These are phyloP conservation scores for Hyperoodon ampullatus DNA, from an alignment of 2,113 vertebrate genomes.

Conservation along the genomic window DNA sequence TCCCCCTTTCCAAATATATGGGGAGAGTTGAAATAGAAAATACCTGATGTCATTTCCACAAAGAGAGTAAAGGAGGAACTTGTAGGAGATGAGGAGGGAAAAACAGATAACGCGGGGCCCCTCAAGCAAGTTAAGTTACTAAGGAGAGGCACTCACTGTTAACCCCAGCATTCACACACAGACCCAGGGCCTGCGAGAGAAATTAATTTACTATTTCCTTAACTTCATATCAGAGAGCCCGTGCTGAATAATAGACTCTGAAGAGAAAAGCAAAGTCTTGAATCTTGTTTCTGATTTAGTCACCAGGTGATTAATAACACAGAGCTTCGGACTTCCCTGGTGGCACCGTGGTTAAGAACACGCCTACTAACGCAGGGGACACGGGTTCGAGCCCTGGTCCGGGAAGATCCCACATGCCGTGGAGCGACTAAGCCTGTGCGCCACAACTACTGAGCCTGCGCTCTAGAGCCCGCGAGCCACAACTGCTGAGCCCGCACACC, in stretches of 20 bases:
- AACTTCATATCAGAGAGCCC: background rate
- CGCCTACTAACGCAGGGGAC: too few relatives aligned
- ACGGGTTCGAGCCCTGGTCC: too few relatives aligned
- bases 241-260: background rate
- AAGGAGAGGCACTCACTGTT: too few relatives aligned
- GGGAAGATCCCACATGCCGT: too few relatives aligned
- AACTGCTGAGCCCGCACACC: too few relatives aligned
- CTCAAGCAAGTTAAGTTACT: background rate
- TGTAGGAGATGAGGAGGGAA: rapidly evolving
- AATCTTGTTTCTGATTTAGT: background rate
- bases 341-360: too few relatives aligned
- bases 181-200: too few relatives aligned
- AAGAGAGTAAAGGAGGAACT: background rate
- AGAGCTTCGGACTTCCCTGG: background rate
- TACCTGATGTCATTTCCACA: rapidly evolving
- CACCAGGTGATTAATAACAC: background rate
- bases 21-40: background rate
- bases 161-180: too few relatives aligned
- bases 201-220: background rate
- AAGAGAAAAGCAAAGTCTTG: background rate
- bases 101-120: rapidly evolving
- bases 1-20: background rate
- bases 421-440: too few relatives aligned
- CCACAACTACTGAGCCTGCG: too few relatives aligned
- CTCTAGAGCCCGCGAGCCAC: too few relatives aligned